Base-by-base conservation (phyloP, 2,888 invertebrate genomes). In the Osmoderma eremita region DNA sequence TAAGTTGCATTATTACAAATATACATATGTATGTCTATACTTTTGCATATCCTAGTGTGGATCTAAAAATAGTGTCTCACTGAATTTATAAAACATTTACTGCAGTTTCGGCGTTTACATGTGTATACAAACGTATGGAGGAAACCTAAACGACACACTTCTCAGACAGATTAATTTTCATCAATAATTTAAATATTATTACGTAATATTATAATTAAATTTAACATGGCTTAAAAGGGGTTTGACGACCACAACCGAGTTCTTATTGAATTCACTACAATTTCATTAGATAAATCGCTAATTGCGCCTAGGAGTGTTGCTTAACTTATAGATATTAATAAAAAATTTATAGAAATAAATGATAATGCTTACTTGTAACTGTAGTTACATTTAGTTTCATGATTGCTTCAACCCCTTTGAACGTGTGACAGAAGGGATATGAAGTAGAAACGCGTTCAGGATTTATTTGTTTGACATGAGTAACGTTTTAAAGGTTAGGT, bases 331-430 rank as follows among this genome's bases (percentile, higher is more conserved):
- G 41, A 41, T 56, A 18, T 6, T 12, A 39, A 20, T 12, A 39
- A 41, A 20, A 41, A 22, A 24, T 42, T 30, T 15, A 20, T 13
- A 42, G 15, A 45, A 24, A 58, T 20, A 58, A 18, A 45, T 12
- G 13, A n/a, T 20, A 36, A 39, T 58, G 42, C 58, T 58, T 58
- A 58, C 58, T 58, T 58, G 58, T 24, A 45, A 58, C 58, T 3
- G 58, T 58, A n/a, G 58, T 58, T 58, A 58, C 58, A 24, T 58
- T 58, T 45, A 58, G 24, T 30, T 58, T 58, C 58, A 58, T 58
- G 58, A 22, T 58, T 17, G 42, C 42, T 58, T 18, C 10, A 22
- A 8, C 6, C 30, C 30, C 10, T 30, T 30, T 30, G 30, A 6
- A 30, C 10, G 30, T 30, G 30, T 10, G 1, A 30, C 42, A 24